Conservation (phyloP, 1,140 invertebrate species). For the Drosophila biarmipes region DNA sequence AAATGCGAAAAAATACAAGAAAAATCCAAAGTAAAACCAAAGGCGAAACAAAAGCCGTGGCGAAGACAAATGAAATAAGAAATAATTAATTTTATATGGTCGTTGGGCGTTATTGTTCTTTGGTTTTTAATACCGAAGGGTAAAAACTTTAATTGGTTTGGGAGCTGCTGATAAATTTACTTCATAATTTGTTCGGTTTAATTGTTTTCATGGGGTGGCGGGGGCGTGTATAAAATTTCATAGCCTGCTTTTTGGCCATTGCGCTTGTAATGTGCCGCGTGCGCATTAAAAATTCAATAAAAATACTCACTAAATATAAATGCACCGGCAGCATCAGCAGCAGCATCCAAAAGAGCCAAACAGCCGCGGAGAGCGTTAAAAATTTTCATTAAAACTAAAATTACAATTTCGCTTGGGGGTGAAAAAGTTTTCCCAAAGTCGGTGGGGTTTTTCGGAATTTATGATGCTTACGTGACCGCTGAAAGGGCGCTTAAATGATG, state of each 20-base stretch:
- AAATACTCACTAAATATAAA: constrained; percentile 66
- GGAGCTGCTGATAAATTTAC: constrained; percentile 34
- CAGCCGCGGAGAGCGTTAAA: constrained; percentile 38
- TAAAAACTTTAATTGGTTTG: constrained; percentile 43
- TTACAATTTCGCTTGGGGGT: constrained; percentile 50
- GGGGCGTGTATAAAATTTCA: constrained; percentile 36
- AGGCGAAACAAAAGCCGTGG: constrained; percentile 17
- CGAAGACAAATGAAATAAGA: constrained; percentile 46
- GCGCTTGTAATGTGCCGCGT: constrained; percentile 26
- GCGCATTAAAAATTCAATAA: constrained; percentile 67
- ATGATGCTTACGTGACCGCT: constrained; percentile 66
- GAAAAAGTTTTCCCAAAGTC: constrained; percentile 16
- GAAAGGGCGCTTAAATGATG: constrained; percentile 64
- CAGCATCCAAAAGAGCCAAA: background rate
- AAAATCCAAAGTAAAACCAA: constrained; percentile 15
- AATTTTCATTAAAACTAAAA: constrained; percentile 74
- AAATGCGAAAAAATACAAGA: background rate
- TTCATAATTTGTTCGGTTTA: constrained; percentile 45
- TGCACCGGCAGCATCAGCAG: constrained; percentile 11
- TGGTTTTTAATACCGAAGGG: constrained; percentile 30
- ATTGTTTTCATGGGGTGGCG: constrained; percentile 20
- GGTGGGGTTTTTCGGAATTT: constrained; percentile 40
- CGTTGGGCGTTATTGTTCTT: constrained; percentile 31
- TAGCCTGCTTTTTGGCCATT: constrained; percentile 46
- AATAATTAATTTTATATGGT: constrained; percentile 52